A percentile compares a stretch with the other conserved stretches of the same genome.
Conservation (phyloP, 2,888 invertebrate genomes). For the Seira sanloemensis region DNA sequence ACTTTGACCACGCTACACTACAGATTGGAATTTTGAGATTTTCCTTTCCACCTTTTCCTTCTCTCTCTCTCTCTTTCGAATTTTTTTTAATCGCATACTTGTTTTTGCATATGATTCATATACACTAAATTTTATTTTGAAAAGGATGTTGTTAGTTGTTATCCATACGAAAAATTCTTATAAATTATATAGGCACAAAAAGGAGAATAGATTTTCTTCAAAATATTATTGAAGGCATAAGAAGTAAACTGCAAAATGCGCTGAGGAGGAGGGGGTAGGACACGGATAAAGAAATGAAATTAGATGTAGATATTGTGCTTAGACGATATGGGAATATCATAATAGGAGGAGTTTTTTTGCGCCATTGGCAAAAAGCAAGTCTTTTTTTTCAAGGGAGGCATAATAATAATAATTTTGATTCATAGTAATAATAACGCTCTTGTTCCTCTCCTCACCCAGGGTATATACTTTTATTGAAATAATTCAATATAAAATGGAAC, state of each 20-base stretch:
- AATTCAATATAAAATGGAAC: constrained; percentile 25
- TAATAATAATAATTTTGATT: neutral
- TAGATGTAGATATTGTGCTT: neutral
- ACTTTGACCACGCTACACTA: neutral
- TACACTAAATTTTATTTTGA: too few relatives aligned
- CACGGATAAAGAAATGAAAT: neutral
- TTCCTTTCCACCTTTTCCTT: neutral
- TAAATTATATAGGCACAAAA: too few relatives aligned
- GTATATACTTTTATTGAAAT: constrained; percentile 15
- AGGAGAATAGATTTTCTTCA: neutral
- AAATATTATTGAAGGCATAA: too few relatives aligned
- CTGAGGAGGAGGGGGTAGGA: neutral
- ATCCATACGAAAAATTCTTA: too few relatives aligned
- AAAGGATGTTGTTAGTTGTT: too few relatives aligned
- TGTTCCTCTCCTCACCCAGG: neutral
- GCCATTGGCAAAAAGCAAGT: neutral
- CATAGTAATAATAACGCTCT: neutral
- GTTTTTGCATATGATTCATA: neutral
- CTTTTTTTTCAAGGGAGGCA: neutral
- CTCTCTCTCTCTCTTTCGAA: neutral
- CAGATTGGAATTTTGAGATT: neutral
- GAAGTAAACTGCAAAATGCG: too few relatives aligned
- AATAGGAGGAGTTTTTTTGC: neutral
- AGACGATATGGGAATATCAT: neutral
- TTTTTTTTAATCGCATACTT: neutral